phyloP scores from a whole-genome alignment of 2,888 invertebrate species.

The Balanococcus diminutus region DNA sequence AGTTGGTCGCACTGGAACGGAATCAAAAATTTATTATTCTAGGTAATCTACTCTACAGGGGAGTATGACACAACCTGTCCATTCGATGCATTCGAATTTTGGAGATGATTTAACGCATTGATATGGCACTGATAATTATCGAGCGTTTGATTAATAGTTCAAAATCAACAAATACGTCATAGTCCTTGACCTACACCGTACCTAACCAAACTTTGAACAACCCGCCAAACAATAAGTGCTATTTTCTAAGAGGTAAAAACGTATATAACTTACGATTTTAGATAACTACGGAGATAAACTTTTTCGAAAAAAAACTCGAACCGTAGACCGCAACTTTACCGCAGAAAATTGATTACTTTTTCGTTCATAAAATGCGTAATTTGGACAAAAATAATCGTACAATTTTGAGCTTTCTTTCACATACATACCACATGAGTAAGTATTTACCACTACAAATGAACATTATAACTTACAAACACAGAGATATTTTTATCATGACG shows the following conservation, averaged over 20 bases:
- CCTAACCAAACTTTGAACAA: background rate
- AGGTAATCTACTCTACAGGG: too few relatives aligned
- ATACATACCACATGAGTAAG: background rate
- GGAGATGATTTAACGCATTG: background rate
- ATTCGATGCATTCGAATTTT: too few relatives aligned
- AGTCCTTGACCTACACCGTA: conserved; percentile 48
- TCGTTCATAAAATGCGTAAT: conserved; percentile 3
- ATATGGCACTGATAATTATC: background rate
- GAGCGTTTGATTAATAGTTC: background rate
- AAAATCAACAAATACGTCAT: conserved; percentile 45
- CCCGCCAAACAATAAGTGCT: background rate
- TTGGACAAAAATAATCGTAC: background rate
- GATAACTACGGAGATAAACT: background rate
- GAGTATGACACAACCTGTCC: too few relatives aligned
- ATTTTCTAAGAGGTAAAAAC: background rate
- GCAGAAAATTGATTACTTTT: background rate
- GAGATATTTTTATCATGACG: background rate
- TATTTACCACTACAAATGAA: background rate
- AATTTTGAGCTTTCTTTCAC: background rate
- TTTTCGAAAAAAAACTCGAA: background rate
- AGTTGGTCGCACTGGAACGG: background rate
- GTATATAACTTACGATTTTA: background rate
- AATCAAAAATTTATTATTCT: too few relatives aligned
- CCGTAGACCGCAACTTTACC: background rate
- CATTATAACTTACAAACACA: background rate